Conservation (phyloP, 2,797 vertebrate species). For the Onychomys torridus region DNA sequence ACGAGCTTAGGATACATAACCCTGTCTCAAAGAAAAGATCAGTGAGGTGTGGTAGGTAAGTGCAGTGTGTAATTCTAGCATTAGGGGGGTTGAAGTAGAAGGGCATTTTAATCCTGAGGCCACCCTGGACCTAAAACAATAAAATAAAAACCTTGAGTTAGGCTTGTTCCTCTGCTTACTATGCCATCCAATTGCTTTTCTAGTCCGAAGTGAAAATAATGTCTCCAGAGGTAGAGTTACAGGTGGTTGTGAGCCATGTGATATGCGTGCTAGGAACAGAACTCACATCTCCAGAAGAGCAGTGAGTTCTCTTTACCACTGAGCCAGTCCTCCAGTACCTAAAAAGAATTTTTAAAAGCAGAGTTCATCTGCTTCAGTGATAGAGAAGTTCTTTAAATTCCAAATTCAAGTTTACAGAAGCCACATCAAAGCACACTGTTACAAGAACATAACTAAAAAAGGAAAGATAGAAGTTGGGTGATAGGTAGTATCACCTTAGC, state of each 20-base stretch:
- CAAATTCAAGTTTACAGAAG: constrained; percentile 51
- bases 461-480: constrained; percentile 44
- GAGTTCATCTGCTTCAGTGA: constrained; percentile 41
- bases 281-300: too few species aligned
- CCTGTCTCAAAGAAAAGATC: not conserved
- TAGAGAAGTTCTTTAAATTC: constrained; percentile 60
- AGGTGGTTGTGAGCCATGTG: not conserved
- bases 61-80: not conserved
- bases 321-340: not conserved
- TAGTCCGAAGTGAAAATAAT: not conserved
- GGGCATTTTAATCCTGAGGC: not conserved
- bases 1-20: too few species aligned
- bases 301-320: not conserved
- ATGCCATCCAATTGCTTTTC: constrained; percentile 1
- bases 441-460: constrained; percentile 75
- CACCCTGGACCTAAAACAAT: not conserved
- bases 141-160: not conserved
- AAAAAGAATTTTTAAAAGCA: constrained; percentile 6
- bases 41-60: not conserved
- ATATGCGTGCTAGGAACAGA: not conserved
- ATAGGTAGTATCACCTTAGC: not conserved
- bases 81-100: not conserved
- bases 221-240: not conserved
- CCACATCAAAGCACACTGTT: constrained; percentile 75
- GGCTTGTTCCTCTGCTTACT: not conserved